phyloP scores from a whole-genome alignment of 2,888 invertebrate species.

The Gortyna flavago region DNA sequence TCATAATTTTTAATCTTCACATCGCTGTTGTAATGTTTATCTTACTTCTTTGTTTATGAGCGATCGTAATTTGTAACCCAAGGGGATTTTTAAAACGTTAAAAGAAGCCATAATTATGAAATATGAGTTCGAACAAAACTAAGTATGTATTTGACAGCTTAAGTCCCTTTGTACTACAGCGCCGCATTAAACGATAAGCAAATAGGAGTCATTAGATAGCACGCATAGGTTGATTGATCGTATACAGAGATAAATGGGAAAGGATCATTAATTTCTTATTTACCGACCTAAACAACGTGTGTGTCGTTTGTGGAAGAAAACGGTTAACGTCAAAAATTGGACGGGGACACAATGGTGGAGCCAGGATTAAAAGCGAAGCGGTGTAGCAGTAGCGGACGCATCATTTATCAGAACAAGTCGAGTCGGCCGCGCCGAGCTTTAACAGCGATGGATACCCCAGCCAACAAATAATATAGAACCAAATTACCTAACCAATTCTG shows the following conservation, averaged over 20 bases:
- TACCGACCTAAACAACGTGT: conserved; percentile 81
- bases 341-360: conserved; percentile 85
- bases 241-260: conserved; percentile 80
- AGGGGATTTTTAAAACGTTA: conserved; percentile 53
- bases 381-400: conserved; percentile 86
- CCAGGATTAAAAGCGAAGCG: conserved; percentile 89
- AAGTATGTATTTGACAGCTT: conserved; percentile 42
- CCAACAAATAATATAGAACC: conserved; percentile 69
- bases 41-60: conserved; percentile 74
- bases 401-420: conserved; percentile 88
- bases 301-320: conserved; percentile 81
- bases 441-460: conserved; percentile 74
- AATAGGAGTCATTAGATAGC: conserved; percentile 77
- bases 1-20: conserved; percentile 79
- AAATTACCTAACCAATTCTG: conserved; percentile 53
- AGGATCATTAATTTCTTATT: conserved; percentile 85
- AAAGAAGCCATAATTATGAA: conserved; percentile 48
- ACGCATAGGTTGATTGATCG: conserved; percentile 79
- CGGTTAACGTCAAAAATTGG: conserved; percentile 85
- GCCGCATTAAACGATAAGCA: conserved; percentile 63
- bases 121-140: conserved; percentile 47
- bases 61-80: conserved; percentile 62
- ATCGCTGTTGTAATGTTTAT: conserved; percentile 71
- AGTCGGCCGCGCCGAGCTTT: conserved; percentile 71
- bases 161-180: conserved; percentile 57